Evolutionary conservation across 2,113 vertebrate species (phyloP).

Genomic region (Leptosomus discolor): DNA sequence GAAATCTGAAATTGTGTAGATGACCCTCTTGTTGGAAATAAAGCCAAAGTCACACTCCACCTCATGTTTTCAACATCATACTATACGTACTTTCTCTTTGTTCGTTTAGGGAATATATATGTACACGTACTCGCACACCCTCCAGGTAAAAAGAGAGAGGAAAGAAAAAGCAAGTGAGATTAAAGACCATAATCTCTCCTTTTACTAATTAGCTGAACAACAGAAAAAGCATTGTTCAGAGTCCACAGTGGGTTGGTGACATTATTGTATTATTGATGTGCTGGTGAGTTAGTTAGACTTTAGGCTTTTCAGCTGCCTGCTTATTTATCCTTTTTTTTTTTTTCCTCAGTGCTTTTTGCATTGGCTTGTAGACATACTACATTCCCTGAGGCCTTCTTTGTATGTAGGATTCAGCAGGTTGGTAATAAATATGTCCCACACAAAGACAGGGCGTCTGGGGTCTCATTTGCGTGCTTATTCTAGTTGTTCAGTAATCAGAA

Average conservation of each 20-base stretch:
- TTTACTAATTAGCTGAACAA: conserved; percentile 67
- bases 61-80: neutral
- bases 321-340: neutral
- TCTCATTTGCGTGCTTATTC: conserved; percentile 2
- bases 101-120: neutral
- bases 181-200: conserved; percentile 60
- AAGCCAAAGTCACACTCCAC: neutral
- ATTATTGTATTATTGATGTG: conserved; percentile 65
- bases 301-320: conserved; percentile 19
- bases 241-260: conserved; percentile 8
- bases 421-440: conserved; percentile 51
- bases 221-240: conserved; percentile 24
- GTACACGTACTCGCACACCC: neutral
- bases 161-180: conserved; percentile 10
- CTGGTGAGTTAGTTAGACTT: conserved; percentile 30
- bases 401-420: conserved; percentile 28
- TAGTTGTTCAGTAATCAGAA: conserved; percentile 38
- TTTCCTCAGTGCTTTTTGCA: neutral
- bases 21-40: neutral
- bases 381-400: conserved; percentile 26
- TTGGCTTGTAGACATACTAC: neutral
- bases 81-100: neutral
- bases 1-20: neutral
- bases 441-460: conserved; percentile 6
- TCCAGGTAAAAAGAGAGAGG: conserved; percentile 11